Conservation (phyloP, 2,888 invertebrate species). For the Megaustenia siamemsis region DNA sequence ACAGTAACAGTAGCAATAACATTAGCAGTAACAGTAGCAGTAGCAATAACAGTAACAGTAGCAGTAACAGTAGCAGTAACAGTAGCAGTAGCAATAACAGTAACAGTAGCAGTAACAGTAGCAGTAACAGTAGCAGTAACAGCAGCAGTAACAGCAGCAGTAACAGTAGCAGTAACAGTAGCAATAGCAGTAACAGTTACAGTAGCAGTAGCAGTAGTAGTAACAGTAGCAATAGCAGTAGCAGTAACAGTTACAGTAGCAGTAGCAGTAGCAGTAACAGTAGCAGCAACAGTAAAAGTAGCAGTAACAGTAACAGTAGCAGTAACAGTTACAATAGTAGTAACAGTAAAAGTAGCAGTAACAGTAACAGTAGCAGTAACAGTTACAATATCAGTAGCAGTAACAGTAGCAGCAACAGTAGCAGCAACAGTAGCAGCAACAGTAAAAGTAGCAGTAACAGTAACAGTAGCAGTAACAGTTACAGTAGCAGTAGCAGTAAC, state of each 20-base stretch:
- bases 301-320: slow-evolving; percentile 21
- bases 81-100: slow-evolving; percentile 18
- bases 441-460: too few species aligned
- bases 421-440: too few species aligned
- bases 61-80: background rate
- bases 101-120: slow-evolving; percentile 4
- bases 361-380: background rate
- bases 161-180: slow-evolving; percentile 7
- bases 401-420: too few species aligned
- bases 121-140: background rate
- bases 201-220: slow-evolving; percentile 31
- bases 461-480: too few species aligned
- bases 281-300: slow-evolving; percentile 16
- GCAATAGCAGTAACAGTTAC: slow-evolving; percentile 4
- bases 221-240: slow-evolving; percentile 25
- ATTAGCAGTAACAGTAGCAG: background rate
- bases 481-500: too few species aligned
- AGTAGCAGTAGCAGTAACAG: slow-evolving; percentile 15
- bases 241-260: slow-evolving; percentile 9
- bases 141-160: background rate
- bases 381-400: too few species aligned
- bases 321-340: slow-evolving; percentile 2
- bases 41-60: slow-evolving; percentile 5
- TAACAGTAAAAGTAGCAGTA: slow-evolving; percentile 19
- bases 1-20: background rate